Evolutionary conservation across 2,797 vertebrate species (phyloP).

Genomic region (Hydrolagus colliei): DNA sequence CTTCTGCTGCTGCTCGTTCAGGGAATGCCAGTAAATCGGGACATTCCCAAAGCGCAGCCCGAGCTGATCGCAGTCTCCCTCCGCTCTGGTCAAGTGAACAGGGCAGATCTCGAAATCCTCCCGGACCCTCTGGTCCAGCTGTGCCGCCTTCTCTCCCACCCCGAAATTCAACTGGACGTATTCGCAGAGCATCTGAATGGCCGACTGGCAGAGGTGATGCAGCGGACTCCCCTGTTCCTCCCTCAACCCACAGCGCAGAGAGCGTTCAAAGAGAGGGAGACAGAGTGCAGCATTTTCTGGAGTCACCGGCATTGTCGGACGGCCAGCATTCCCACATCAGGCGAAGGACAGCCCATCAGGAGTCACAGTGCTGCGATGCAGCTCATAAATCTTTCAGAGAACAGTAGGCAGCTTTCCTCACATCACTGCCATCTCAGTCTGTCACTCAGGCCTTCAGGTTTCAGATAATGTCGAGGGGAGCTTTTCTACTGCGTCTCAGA

Average conservation of each 20-base stretch:
- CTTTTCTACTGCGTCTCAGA: neutral
- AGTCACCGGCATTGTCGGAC: constrained; percentile 83
- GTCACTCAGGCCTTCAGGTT: neutral
- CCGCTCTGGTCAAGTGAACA: constrained; percentile 67
- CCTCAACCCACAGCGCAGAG: constrained; percentile 63
- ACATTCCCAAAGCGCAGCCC: constrained; percentile 92
- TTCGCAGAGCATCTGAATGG: constrained; percentile 79
- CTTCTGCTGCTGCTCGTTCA: constrained; percentile 71
- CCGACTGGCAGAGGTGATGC: constrained; percentile 67
- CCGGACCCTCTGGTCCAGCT: constrained; percentile 43
- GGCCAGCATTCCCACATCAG: constrained; percentile 55
- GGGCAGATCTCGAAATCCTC: constrained; percentile 74
- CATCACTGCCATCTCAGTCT: too few species aligned
- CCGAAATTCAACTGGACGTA: constrained; percentile 89
- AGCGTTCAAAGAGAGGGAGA: constrained; percentile 76
- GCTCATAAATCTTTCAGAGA: neutral
- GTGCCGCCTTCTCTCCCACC: constrained; percentile 53
- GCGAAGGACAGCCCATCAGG: constrained; percentile 33
- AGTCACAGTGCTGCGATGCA: neutral
- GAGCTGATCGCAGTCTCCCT: constrained; percentile 60
- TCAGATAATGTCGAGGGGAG: neutral
- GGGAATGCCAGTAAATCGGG: constrained; percentile 84
- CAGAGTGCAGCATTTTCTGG: constrained; percentile 83
- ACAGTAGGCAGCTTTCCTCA: neutral
- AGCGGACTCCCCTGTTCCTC: constrained; percentile 50